These are phyloP conservation scores for Vombatus ursinus DNA, from an alignment of 2,113 vertebrate genomes.

Conservation along the genomic window DNA sequence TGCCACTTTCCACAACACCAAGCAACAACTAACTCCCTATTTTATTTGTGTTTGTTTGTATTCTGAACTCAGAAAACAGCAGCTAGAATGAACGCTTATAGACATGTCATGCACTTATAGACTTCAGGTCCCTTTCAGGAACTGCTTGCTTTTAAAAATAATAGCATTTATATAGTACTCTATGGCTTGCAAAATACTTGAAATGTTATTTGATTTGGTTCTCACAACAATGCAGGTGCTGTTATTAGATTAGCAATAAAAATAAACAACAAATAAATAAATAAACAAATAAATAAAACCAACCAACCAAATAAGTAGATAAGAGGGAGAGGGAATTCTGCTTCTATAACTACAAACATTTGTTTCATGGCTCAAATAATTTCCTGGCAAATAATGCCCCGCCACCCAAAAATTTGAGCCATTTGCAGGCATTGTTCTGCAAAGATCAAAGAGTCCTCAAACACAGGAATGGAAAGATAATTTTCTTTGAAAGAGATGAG, in stretches of 20 bases:
- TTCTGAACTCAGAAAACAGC: neutral
- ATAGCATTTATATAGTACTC: neutral
- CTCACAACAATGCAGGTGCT: neutral
- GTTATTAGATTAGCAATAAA: constrained; percentile 49
- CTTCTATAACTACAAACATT: constrained; percentile 49
- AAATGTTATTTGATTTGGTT: neutral
- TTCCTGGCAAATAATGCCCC: constrained; percentile 47
- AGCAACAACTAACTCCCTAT: neutral
- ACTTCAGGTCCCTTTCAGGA: neutral
- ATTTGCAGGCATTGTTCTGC: constrained; percentile 56
- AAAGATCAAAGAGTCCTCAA: constrained; percentile 47
- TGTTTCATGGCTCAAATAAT: constrained; percentile 52
- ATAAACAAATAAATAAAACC: too few relatives aligned
- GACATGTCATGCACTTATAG: too few relatives aligned
- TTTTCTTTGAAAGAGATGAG: constrained; percentile 35
- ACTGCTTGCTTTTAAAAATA: neutral
- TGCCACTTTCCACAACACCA: neutral
- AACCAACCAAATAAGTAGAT: neutral
- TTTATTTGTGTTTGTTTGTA: neutral
- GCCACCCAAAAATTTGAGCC: neutral
- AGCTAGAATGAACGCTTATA: neutral
- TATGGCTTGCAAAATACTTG: neutral
- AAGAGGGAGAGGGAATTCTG: constrained; percentile 46
- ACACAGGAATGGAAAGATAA: constrained; percentile 15
- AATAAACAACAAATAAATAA: neutral